Base-by-base conservation (phyloP, 2,888 invertebrate species). In the Caenorhabditis plicata region DNA sequence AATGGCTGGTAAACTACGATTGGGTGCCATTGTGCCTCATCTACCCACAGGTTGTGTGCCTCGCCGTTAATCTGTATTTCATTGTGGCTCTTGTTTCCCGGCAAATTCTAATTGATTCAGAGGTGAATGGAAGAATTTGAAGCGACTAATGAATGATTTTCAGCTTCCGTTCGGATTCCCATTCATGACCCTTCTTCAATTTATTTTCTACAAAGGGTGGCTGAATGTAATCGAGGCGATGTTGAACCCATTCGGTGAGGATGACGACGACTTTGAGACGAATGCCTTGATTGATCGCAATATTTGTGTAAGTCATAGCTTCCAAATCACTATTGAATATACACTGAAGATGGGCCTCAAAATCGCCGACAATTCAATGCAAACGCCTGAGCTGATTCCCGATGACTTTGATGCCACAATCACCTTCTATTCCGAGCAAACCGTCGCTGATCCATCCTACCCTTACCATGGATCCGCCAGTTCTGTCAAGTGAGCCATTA, bases 131-230 rank as follows among this genome's bases (percentile, higher is more conserved):
- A n/a, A n/a, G 31, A 13, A 31, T 31, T 11, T 11, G 31, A 31
- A 31, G 31, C 11, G 31, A 31, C 13, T 4, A 39, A 4, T 20
- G 4, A n/a, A 22, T 4, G 19, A 39, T 27, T 23, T 49, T 33
- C 32, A 73, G 53, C 64, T 75, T 25, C 75, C 76, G 46, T 49
- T 75, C 15, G 71, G 69, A 36, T 64, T 77, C 5, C 77, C 77
- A 2, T 58, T 77, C 15, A 77, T 77, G 77, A 73, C 73, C 13
- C 67, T 77, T 36, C 58, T 77, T 2, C 77, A 77, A 51, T 77
- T 77, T 48, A 58, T 76, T 11, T 77, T 77, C 50, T 77, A 75
- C 46, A 75, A 77, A 63, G 77, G 77, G 23, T 77, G 77, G 77
- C 61, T 75, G 47, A 77, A 77, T 57, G 72, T 73, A 11, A 68